These are phyloP conservation scores for Dilophus febrilis DNA, from an alignment of 2,888 invertebrate genomes.

Conservation along the genomic window DNA sequence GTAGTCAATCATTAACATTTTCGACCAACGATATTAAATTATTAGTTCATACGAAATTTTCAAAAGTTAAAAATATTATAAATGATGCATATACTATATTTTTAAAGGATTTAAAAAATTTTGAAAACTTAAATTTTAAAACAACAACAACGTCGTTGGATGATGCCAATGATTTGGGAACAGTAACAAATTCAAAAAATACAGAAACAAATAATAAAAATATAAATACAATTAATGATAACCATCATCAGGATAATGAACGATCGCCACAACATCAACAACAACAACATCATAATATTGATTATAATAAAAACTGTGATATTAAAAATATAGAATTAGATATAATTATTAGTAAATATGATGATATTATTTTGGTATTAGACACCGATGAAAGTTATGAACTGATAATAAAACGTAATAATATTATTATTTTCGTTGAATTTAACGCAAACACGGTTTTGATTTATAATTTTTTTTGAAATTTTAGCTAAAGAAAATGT, in stretches of 20 bases:
- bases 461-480: no score
- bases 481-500: no score
- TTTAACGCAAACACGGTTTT: no score
- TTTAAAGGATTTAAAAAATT: constrained; percentile 22
- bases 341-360: constrained; percentile 37
- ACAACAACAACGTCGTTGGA: neutral
- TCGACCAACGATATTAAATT: constrained; percentile 22
- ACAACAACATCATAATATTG: neutral
- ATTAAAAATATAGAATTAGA: constrained; percentile 23
- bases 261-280: no score
- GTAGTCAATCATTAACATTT: constrained; percentile 42
- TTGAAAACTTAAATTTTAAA: constrained; percentile 15
- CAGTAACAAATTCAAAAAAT: no score
- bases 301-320: constrained; percentile 17
- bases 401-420: constrained; percentile 37
- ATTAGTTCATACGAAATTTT: constrained; percentile 21
- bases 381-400: constrained; percentile 61
- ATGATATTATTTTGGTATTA: constrained; percentile 40
- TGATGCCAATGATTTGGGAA: no score
- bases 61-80: constrained; percentile 20
- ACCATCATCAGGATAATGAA: no score
- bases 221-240: no score
- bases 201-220: no score
- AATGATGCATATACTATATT: constrained; percentile 24
- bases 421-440: neutral